Percentiles rank a stretch among this genome's conserved stretches.
Evolutionary conservation across 2,113 vertebrate genomes (phyloP).

Genomic region (Percopsis transmontana): DNA sequence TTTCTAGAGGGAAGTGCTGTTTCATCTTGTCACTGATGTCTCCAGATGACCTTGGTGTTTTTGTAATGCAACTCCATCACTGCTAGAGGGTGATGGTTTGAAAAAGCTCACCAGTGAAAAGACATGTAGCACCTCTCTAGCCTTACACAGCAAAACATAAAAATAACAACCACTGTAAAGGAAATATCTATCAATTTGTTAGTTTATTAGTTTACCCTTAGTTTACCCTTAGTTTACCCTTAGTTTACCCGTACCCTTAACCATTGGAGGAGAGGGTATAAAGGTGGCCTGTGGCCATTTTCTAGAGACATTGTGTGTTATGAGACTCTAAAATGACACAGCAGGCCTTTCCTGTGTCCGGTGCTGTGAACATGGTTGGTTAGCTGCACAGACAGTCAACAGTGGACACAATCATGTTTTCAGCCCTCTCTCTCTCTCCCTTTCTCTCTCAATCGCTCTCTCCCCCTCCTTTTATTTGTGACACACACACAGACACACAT

Average conservation of each 20-base stretch:
- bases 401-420: constrained; percentile 26
- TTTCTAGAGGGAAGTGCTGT: not conserved
- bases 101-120: not conserved
- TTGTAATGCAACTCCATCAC: constrained; percentile 8
- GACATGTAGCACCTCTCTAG: constrained; percentile 28
- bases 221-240: not conserved
- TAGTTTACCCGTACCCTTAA: not conserved
- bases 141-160: constrained; percentile 16
- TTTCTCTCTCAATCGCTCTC: too few species aligned
- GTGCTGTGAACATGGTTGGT: constrained; percentile 23
- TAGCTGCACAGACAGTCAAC: constrained; percentile 30
- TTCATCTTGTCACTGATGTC: not conserved
- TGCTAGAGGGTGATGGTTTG: constrained; percentile 29
- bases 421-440: not conserved
- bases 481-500: not conserved
- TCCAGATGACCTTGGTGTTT: not conserved
- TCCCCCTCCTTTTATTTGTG: not conserved
- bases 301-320: too few species aligned
- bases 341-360: constrained; percentile 35
- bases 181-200: not conserved
- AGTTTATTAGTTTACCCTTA: not conserved
- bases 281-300: too few species aligned
- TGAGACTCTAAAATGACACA: not conserved
- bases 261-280: too few species aligned
- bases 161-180: constrained; percentile 29